Evolutionary conservation across 2,797 vertebrate genomes (phyloP), one percentile per base, ranked within the genome.

Genomic region (Adelosebastes latens): DNA sequence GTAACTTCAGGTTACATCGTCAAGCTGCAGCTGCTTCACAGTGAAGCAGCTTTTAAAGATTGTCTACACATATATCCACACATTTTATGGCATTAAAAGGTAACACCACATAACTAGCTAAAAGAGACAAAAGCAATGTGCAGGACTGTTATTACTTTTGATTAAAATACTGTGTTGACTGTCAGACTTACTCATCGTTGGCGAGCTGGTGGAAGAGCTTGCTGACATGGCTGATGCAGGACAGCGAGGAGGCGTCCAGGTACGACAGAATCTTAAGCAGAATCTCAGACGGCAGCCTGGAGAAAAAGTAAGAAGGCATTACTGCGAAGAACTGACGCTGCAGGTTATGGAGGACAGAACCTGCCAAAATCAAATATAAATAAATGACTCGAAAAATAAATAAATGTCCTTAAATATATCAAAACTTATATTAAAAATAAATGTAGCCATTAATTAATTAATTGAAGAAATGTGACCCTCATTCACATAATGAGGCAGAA

Each of bases 281-380:
- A 11, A 98, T 72, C 93, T 99, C 98, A 29, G 94, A 77, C 1
- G 97, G 97, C 80, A 99, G 83, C 16, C 98, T 98, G 86, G 60
- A 70, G 81, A 80, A 49, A 46, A 46, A 1, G 42, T 16, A 2
- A 46, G 6, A 46, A 46, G 14, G 39, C 39, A 14, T 42, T 16
- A 42, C 0, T 42, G 39, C 0, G 39, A 42, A 42, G 39, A 39
- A 39, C 36, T 39, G 36, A 39, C 4, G 36, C 36, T 39, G 36
- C 36, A 13, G 36, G 36, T 39, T 39, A 39, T 39, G 36, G 36
- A 39, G 12, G 36, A 39, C 12, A 39, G 12, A 39, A 13, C 36
- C 36, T 36, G 36, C 36, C 36, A 36, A 36, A 36, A 36, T 36
- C 4, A 36, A 36, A 36, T 13, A 39, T 39, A 39, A 42, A 14